Conservation (phyloP, 1,140 invertebrate genomes). For the Frieseomelitta varia region DNA sequence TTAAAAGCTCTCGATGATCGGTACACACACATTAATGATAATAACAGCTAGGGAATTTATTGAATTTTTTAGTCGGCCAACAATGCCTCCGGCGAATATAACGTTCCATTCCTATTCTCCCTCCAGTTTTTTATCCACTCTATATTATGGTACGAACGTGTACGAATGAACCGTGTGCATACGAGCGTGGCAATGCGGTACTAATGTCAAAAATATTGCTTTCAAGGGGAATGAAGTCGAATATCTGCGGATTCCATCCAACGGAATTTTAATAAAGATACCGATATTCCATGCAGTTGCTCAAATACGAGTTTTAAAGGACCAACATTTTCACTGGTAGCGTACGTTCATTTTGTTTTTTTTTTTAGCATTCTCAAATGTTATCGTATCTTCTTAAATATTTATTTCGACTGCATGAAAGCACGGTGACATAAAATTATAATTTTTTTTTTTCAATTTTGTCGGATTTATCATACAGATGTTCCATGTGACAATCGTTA, state of each 20-base stretch:
- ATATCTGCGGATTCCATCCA: conserved; percentile 16
- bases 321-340: neutral
- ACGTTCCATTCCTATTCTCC: neutral
- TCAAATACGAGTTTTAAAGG: neutral
- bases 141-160: conserved; percentile 12
- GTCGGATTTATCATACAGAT: too few relatives aligned
- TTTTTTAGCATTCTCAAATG: neutral
- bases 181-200: neutral
- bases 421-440: neutral
- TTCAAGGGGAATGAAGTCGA: neutral
- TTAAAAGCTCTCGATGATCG: neutral
- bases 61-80: conserved; percentile 53
- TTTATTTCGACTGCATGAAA: neutral
- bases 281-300: neutral
- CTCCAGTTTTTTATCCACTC: neutral
- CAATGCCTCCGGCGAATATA: conserved; percentile 41
- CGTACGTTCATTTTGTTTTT: neutral
- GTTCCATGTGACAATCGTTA: too few relatives aligned
- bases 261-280: conserved; percentile 50
- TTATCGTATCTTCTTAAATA: neutral
- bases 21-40: conserved; percentile 22
- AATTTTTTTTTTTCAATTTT: too few relatives aligned
- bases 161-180: neutral
- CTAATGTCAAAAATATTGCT: conserved; percentile 56
- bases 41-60: conserved; percentile 44